Evolutionary conservation across 2,888 invertebrate species (phyloP).

Genomic region (Ochropleura plecta): DNA sequence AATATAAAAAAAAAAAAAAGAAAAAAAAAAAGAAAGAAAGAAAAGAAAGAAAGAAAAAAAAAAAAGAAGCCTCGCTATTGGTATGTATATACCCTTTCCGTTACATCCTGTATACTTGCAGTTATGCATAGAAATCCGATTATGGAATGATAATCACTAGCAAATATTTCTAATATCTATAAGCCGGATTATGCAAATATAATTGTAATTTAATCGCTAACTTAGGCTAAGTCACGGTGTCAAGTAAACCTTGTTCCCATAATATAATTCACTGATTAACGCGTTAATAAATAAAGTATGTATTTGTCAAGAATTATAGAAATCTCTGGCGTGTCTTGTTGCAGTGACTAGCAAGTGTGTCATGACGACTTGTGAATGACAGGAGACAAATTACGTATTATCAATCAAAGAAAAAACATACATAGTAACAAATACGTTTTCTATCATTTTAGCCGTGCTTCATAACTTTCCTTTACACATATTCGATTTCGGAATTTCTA

Average conservation of each 20-base stretch:
- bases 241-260: constrained; percentile 47
- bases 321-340: constrained; percentile 13
- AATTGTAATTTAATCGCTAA: constrained; percentile 49
- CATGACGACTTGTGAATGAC: constrained; percentile 4
- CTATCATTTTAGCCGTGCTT: background rate
- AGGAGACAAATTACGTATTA: background rate
- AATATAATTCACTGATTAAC: constrained; percentile 52
- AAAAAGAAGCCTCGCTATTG: too few species aligned
- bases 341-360: constrained; percentile 25
- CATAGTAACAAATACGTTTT: background rate
- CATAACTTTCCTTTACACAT: background rate
- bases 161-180: constrained; percentile 39
- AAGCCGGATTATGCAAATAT: constrained; percentile 60
- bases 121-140: constrained; percentile 3
- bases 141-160: constrained; percentile 22
- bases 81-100: too few species aligned
- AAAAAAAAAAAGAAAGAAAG: too few species aligned
- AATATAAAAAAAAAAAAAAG: too few species aligned
- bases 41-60: too few species aligned
- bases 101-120: too few species aligned
- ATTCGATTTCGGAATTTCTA: background rate
- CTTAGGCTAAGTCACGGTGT: constrained; percentile 37
- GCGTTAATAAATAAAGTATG: constrained; percentile 38
- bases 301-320: constrained; percentile 43
- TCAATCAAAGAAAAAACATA: background rate